phyloP scores from a whole-genome alignment of 2,113 vertebrate species.

The Sphyrna mokarran region DNA sequence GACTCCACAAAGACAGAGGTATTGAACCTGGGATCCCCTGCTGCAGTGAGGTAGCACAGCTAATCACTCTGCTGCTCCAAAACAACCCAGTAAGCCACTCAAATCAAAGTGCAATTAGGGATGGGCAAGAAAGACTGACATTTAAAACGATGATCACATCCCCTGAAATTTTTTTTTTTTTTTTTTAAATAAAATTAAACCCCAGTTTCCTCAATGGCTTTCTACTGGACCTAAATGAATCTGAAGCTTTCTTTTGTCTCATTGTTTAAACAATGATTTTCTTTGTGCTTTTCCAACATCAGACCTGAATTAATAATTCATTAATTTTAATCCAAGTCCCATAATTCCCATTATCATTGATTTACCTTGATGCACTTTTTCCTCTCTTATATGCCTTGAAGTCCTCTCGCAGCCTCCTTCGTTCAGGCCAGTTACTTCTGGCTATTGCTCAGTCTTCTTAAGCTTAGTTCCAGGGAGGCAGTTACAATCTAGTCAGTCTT shows the following conservation, averaged over 20 bases:
- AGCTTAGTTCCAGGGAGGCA: neutral
- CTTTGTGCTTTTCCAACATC: neutral
- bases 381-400: neutral
- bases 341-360: neutral
- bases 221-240: neutral
- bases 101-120: too few relatives aligned
- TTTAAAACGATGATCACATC: too few relatives aligned
- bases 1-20: too few relatives aligned
- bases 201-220: too few relatives aligned
- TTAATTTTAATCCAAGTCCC: neutral
- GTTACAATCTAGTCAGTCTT: neutral
- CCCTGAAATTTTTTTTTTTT: too few relatives aligned
- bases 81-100: too few relatives aligned
- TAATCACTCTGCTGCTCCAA: too few relatives aligned
- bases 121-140: too few relatives aligned
- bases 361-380: neutral
- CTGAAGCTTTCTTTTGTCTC: neutral
- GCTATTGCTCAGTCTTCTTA: neutral
- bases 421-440: neutral
- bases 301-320: neutral
- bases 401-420: neutral
- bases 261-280: neutral
- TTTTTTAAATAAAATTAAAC: neutral
- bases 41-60: too few relatives aligned
- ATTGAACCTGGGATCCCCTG: too few relatives aligned